Base-by-base conservation (phyloP, 2,888 invertebrate genomes). In the Pasiphila rectangulata region DNA sequence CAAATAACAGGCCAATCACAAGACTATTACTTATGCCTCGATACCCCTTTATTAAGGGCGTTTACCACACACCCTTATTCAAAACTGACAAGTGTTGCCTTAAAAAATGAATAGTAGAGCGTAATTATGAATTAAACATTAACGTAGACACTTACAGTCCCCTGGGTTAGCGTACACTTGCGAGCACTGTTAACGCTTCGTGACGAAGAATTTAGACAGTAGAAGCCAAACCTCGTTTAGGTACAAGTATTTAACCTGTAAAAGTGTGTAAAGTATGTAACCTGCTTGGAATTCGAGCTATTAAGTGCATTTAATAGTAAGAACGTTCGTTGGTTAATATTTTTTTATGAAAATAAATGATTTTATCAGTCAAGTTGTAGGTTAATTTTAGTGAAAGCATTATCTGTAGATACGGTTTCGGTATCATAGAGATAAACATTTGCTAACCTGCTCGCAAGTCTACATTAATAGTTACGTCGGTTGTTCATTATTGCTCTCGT, bases 111-210 rank as follows among this genome's bases (percentile, higher is more conserved):
- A 43, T 54, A 55, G 47, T n/a, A n/a, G 64, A 60, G 63, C 61
- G 66, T 75, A 75, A 79, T 80, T 75, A 79, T 68, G 69, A 78
- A 82, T 79, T 74, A 66, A 63, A 63, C 73, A 76, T 79, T 79
- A 79, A 55, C 66, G 62, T 67, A 69, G 66, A 69, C 80, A 78
- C 80, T 75, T 79, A 71, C 63, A 58, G 59, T 72, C 76, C 79
- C 78, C 64, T 62, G 73, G 60, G 73, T 51, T 57, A 56, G 1
- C 6, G 6, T 27, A 27, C 13, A 27, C 27, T 13, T 27, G 13
- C 13, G 27, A 27, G 27, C 27, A 27, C 6, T 6, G 5, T 1
- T 7, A 20, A 2, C 5, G 5, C 2, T n/a, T n/a, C n/a, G n/a
- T n/a, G n/a, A n/a, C n/a, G n/a, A n/a, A n/a, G n/a, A n/a, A n/a